Percentiles rank a stretch among this genome's conserved stretches.
Evolutionary conservation across 2,888 invertebrate species (phyloP).

Genomic region (Drosophila mettleri): DNA sequence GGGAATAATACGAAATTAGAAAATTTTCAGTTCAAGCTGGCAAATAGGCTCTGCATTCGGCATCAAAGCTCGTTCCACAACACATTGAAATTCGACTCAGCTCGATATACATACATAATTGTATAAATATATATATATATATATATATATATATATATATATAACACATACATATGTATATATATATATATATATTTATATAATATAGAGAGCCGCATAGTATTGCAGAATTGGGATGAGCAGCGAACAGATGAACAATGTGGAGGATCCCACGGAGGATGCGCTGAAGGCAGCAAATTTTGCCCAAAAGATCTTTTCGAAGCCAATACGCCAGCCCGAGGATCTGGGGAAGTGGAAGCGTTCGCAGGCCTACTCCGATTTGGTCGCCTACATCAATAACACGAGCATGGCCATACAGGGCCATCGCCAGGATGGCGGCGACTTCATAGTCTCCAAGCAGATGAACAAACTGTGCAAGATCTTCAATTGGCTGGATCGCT

Average conservation of each 20-base stretch:
- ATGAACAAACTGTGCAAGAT: conserved; percentile 88
- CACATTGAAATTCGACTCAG: neutral
- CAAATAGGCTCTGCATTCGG: neutral
- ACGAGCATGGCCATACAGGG: conserved; percentile 94
- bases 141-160: neutral
- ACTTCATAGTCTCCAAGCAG: conserved; percentile 86
- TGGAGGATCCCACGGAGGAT: conserved; percentile 19
- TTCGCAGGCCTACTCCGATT: conserved; percentile 93
- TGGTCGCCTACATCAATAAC: conserved; percentile 93
- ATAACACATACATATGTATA: neutral
- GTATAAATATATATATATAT: neutral
- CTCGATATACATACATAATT: neutral
- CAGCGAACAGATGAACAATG: neutral
- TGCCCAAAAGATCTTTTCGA: conserved; percentile 22
- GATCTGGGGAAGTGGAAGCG: conserved; percentile 57
- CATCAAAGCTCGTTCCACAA: neutral
- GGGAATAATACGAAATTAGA: neutral
- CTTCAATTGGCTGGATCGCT: conserved; percentile 89
- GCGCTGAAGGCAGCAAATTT: conserved; percentile 11
- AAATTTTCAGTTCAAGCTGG: neutral
- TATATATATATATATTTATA: neutral
- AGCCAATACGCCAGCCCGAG: conserved; percentile 10
- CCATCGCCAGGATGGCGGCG: conserved; percentile 88
- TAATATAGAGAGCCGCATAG: neutral
- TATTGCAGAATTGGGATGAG: conserved; percentile 20